Conservation (phyloP, 2,888 invertebrate species). For the Oegoconia quadripuncta region DNA sequence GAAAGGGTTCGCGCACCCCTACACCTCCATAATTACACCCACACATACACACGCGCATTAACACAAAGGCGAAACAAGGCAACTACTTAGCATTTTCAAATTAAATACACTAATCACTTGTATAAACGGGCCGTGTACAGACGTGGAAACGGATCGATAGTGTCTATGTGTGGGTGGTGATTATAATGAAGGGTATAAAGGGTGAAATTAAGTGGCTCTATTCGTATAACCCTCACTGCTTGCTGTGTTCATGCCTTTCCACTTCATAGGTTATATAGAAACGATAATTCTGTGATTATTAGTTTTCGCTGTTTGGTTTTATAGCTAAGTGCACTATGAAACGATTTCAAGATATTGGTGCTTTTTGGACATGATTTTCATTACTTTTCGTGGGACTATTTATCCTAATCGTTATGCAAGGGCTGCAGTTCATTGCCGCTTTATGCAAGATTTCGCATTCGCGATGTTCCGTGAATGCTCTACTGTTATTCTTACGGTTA, state of each 20-base stretch:
- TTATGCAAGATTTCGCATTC: no score
- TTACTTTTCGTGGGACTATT: no score
- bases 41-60: slow-evolving; percentile 39
- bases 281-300: slow-evolving; percentile 22
- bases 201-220: slow-evolving; percentile 78
- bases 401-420: no score
- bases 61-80: slow-evolving; percentile 69
- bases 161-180: slow-evolving; percentile 67
- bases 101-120: slow-evolving; percentile 79
- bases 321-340: no score
- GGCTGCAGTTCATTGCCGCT: no score
- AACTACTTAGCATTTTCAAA: slow-evolving; percentile 80
- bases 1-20: slow-evolving; percentile 68
- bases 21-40: slow-evolving; percentile 50
- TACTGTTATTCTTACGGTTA: no score
- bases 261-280: slow-evolving; percentile 61
- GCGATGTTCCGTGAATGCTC: no score
- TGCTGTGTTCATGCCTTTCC: slow-evolving; percentile 65
- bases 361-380: no score
- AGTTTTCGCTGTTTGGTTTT: slow-evolving; percentile 24
- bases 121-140: slow-evolving; percentile 63
- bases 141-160: slow-evolving; percentile 70
- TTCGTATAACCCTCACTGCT: slow-evolving; percentile 63
- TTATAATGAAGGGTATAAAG: slow-evolving; percentile 77
- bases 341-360: no score